A percentile compares a stretch with the other conserved stretches of the same genome.
Conservation (phyloP, 2,888 invertebrate genomes). For the Xanthia icteritia region DNA sequence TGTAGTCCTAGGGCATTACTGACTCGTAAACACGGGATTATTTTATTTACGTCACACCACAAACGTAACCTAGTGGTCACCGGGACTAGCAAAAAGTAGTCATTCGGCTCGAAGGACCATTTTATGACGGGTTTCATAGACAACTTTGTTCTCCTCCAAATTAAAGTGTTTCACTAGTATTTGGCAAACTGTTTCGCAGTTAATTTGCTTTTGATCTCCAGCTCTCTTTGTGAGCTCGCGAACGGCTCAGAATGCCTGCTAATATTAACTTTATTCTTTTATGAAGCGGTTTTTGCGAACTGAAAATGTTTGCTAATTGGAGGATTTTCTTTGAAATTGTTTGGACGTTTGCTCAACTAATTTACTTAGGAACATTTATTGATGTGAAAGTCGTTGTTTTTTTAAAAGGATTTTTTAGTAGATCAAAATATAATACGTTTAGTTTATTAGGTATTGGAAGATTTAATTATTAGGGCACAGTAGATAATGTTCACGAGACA, state of each 20-base stretch:
- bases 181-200: constrained; percentile 42
- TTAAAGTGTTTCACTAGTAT: constrained; percentile 37
- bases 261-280: constrained; percentile 53
- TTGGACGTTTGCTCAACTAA: constrained; percentile 20
- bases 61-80: neutral
- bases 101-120: too few species aligned
- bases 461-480: neutral
- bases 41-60: neutral
- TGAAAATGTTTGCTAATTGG: constrained; percentile 42
- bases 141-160: constrained; percentile 7
- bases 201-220: constrained; percentile 53
- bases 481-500: neutral
- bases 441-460: neutral
- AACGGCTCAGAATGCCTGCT: constrained; percentile 18
- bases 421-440: neutral
- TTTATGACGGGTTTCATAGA: too few species aligned
- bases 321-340: constrained; percentile 37
- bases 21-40: neutral
- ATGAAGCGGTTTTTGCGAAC: constrained; percentile 30
- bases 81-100: neutral
- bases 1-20: neutral
- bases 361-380: constrained; percentile 22
- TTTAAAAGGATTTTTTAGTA: too few species aligned
- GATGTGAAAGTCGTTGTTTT: constrained; percentile 18
- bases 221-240: constrained; percentile 30